Percentiles rank a stretch among this genome's conserved stretches.
These are phyloP conservation scores for Corticium candelabrum DNA, from an alignment of 37 sponge, comb jelly and placozoan species.

Conservation along the genomic window DNA sequence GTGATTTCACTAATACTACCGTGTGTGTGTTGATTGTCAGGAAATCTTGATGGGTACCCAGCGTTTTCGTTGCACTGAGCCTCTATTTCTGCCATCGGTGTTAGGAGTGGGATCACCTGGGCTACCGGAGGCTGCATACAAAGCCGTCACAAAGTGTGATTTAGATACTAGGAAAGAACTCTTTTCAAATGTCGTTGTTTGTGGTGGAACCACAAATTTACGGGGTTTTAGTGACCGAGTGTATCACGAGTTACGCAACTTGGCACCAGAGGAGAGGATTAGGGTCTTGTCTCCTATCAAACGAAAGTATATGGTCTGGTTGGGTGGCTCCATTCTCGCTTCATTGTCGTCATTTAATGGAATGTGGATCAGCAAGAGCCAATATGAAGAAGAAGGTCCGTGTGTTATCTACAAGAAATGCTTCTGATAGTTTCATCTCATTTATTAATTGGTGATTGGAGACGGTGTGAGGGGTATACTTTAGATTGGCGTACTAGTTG, in stretches of 20 bases:
- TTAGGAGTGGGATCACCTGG: background rate
- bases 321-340: background rate
- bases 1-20: no score
- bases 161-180: background rate
- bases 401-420: background rate
- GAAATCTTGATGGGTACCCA: background rate
- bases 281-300: background rate
- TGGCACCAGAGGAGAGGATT: no score
- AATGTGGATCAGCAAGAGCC: background rate
- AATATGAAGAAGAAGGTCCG: background rate
- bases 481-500: no score
- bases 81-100: background rate
- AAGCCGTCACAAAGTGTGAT: background rate
- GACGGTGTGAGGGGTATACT: no score
- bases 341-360: background rate
- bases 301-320: background rate
- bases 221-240: background rate
- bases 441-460: no score
- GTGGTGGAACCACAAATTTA: background rate
- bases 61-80: background rate
- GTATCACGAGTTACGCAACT: background rate
- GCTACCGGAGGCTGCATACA: background rate
- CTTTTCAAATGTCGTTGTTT: background rate
- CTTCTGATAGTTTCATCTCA: no score
- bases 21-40: no score